A percentile compares a stretch with the other conserved stretches of the same genome.
Evolutionary conservation across 1,140 invertebrate species (phyloP).

Genomic region (Phymorhynchus buccinoides): DNA sequence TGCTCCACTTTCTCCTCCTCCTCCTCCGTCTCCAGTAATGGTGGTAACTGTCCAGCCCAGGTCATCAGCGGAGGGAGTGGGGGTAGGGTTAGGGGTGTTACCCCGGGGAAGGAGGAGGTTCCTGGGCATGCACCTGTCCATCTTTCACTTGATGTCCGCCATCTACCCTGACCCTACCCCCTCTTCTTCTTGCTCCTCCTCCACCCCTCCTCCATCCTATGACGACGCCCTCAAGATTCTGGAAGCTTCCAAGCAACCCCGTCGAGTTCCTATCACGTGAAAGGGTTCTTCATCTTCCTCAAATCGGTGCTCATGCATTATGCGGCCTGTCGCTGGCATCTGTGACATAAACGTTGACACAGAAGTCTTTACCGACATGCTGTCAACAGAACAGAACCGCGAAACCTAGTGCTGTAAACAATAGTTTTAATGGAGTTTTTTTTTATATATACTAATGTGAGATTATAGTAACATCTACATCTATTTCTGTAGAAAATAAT

Average conservation of each 20-base stretch:
- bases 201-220: constrained; percentile 33
- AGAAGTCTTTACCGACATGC: too few species aligned
- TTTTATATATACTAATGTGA: too few species aligned
- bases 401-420: too few species aligned
- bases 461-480: too few species aligned
- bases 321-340: too few species aligned
- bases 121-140: constrained; percentile 37
- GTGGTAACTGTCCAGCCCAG: background rate
- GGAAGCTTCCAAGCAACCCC: background rate
- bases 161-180: background rate
- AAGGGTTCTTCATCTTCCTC: background rate
- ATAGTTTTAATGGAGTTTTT: too few species aligned
- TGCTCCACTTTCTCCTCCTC: background rate
- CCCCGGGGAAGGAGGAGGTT: constrained; percentile 7
- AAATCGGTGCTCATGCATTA: too few species aligned
- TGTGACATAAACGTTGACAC: too few species aligned
- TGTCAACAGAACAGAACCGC: too few species aligned
- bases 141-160: constrained; percentile 30
- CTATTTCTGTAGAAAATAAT: too few species aligned
- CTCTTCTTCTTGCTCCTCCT: background rate
- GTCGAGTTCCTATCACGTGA: constrained; percentile 25
- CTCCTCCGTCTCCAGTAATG: background rate
- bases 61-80: background rate
- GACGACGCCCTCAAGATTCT: constrained; percentile 36
- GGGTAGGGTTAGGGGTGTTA: background rate